These are phyloP conservation scores for Julus scandinavius DNA, from an alignment of 2,888 invertebrate species.

Conservation along the genomic window DNA sequence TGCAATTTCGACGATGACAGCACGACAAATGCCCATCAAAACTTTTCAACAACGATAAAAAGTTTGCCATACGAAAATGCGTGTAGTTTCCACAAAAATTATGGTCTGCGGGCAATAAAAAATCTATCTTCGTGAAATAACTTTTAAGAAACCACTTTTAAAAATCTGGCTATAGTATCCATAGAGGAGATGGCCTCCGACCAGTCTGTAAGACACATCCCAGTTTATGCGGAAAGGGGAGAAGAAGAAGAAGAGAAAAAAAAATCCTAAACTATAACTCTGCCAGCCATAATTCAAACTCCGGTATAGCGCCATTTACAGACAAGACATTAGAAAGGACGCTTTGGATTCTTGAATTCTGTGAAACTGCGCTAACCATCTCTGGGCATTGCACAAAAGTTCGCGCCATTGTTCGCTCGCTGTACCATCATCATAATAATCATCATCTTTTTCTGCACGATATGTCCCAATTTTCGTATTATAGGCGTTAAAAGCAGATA, in stretches of 20 bases:
- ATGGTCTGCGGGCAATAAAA: constrained; percentile 30
- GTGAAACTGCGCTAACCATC: constrained; percentile 30
- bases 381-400: background rate
- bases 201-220: background rate
- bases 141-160: constrained; percentile 45
- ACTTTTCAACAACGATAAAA: background rate
- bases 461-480: constrained; percentile 45
- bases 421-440: constrained; percentile 7
- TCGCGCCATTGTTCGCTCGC: constrained; percentile 1
- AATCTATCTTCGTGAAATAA: constrained; percentile 45
- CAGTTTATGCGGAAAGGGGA: background rate
- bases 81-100: background rate
- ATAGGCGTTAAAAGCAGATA: background rate
- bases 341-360: constrained; percentile 33
- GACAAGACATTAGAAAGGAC: constrained; percentile 37
- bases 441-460: constrained; percentile 39
- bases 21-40: background rate
- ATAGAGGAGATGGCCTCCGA: background rate
- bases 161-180: constrained; percentile 27
- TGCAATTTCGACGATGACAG: background rate
- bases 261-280: constrained; percentile 42
- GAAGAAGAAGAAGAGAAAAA: background rate
- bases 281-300: constrained; percentile 36
- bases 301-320: background rate
- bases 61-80: background rate